phyloP scores from a whole-genome alignment of 2,888 invertebrate species.

The Torymus aiolomorphi region DNA sequence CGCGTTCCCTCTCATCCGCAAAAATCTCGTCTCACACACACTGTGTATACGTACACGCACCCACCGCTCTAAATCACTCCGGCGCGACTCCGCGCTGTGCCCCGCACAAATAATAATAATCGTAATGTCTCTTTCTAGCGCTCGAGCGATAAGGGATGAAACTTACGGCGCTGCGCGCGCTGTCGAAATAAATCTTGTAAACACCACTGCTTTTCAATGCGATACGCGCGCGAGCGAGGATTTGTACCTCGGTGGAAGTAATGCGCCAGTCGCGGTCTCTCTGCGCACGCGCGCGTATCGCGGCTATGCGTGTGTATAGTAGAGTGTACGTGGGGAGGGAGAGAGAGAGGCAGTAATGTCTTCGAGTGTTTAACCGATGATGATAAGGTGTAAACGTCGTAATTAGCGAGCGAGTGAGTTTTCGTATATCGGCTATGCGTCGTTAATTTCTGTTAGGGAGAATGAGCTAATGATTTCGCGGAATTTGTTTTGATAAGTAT shows the following conservation, averaged over 20 bases:
- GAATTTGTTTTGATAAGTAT: no score
- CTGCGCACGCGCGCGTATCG: background rate
- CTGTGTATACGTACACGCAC: no score
- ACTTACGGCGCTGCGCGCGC: constrained; percentile 29
- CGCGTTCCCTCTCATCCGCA: no score
- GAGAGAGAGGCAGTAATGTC: background rate
- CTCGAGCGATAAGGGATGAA: constrained; percentile 54
- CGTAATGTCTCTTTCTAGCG: constrained; percentile 10
- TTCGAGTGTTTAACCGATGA: constrained; percentile 32
- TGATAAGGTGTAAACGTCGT: constrained; percentile 36
- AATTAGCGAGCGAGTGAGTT: constrained; percentile 30
- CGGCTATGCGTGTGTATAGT: background rate
- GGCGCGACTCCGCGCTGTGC: no score
- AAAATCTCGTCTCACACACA: no score
- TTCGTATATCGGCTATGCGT: no score
- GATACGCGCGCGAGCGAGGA: constrained; percentile 34
- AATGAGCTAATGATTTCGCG: no score
- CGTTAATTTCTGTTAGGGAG: no score
- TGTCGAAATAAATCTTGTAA: constrained; percentile 53
- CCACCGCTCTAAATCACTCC: no score
- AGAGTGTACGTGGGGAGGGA: background rate
- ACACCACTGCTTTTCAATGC: constrained; percentile 36
- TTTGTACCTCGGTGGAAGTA: constrained; percentile 36
- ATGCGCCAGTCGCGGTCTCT: background rate
- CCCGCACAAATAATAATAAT: constrained; percentile 19